A percentile compares a stretch with the other conserved stretches of the same genome.
phyloP scores from a whole-genome alignment of 1,140 invertebrate genomes.

The Rhynchophorus ferrugineus region DNA sequence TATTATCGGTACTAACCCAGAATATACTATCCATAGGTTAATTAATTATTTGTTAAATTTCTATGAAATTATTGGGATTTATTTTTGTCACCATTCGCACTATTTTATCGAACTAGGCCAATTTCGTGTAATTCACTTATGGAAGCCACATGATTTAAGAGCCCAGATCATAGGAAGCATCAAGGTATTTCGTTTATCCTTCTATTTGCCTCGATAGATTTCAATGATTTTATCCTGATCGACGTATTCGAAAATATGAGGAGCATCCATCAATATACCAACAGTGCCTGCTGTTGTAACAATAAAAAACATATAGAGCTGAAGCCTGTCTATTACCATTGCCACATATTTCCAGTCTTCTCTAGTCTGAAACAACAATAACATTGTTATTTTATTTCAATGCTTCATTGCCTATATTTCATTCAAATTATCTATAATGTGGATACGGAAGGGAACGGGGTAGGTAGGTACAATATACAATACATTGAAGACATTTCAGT shows the following conservation, averaged over 20 bases:
- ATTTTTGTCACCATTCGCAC: conserved; percentile 14
- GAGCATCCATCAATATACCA: conserved; percentile 96
- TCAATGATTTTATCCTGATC: conserved; percentile 96
- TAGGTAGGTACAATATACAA: no score
- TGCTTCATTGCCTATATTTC: no score
- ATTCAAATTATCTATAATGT: no score
- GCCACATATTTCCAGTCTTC: conserved; percentile 99
- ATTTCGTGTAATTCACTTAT: conserved; percentile 26
- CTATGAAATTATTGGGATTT: conserved; percentile 9
- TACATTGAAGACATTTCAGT: no score
- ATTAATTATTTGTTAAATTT: conserved; percentile 9
- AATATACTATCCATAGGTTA: no score
- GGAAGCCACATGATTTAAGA: conserved; percentile 31
- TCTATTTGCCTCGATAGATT: conserved; percentile 84
- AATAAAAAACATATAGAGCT: conserved; percentile 95
- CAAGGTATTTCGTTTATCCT: conserved; percentile 5
- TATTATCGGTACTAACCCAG: no score
- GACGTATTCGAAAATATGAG: conserved; percentile 98
- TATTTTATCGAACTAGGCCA: conserved; percentile 27
- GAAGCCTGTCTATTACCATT: conserved; percentile 96
- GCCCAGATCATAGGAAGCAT: conserved; percentile 18
- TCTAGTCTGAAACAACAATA: conserved; percentile 61
- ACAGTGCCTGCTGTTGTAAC: conserved; percentile 92
- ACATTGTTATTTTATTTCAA: background rate
- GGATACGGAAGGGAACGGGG: no score